Conservation (phyloP, 2,888 invertebrate genomes). For the Gymnocheta viridis region DNA sequence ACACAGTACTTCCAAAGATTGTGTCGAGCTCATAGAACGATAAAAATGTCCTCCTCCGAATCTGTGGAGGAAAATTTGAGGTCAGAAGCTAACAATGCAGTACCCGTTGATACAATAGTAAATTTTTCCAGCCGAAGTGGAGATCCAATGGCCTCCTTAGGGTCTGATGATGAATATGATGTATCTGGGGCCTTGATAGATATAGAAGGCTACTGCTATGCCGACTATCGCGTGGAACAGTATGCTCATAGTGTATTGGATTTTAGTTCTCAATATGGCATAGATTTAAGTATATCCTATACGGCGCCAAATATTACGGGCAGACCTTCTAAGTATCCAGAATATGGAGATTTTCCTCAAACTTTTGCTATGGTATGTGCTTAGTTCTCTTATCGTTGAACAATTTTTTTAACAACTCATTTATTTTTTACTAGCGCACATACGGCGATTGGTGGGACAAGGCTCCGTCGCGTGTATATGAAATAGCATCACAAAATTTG, state of each 20-base stretch:
- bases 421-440: conserved; percentile 85
- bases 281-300: conserved; percentile 93
- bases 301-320: conserved; percentile 93
- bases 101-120: conserved; percentile 73
- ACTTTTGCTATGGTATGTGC: conserved; percentile 91
- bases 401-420: not conserved
- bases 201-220: conserved; percentile 69
- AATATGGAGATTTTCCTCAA: conserved; percentile 95
- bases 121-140: conserved; percentile 71
- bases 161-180: conserved; percentile 57
- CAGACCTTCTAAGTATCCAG: conserved; percentile 91
- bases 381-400: not conserved
- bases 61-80: conserved; percentile 64
- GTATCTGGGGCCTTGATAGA: conserved; percentile 61
- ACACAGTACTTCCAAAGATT: conserved; percentile 58
- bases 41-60: conserved; percentile 49
- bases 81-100: conserved; percentile 12
- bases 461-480: conserved; percentile 87
- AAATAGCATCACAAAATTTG: conserved; percentile 89
- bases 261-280: conserved; percentile 95
- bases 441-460: conserved; percentile 93
- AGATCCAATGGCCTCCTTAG: conserved; percentile 58
- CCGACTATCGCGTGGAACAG: conserved; percentile 84
- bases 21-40: conserved; percentile 37
- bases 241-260: conserved; percentile 90